Evolutionary conservation across 2,797 vertebrate species (phyloP), one percentile per base, ranked within the genome.

Genomic region (Notolepis coatsorum): DNA sequence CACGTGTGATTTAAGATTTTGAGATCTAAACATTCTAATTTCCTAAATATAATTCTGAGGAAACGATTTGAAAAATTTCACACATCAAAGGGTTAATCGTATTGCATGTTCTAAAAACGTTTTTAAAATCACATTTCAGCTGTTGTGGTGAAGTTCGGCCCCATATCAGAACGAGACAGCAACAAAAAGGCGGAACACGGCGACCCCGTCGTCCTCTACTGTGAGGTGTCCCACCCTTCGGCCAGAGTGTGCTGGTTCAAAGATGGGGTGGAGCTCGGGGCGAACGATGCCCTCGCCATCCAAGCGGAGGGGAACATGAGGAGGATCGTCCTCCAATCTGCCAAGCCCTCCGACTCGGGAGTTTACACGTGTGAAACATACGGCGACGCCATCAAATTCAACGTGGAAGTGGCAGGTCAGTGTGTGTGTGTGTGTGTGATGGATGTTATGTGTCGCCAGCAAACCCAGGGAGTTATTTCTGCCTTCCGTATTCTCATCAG

Each of bases 261-360:
- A 85, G 90, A 93, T 1, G 92, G 91, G 3, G 30, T 71, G 12
- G 80, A 90, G 61, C 82, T 94, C 4, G 59, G 77, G 33, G 23
- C 39, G n/a, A 61, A 33, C 0, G 86, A 92, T 0, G 80, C 71
- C 7, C 54, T 93, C 7, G 87, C 80, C 66, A 84, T 92, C 68
- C 91, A 94, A 56, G 87, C 92, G 4, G 89, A 92, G 3, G 91
- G 91, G 7, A 89, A 84, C 18, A 91, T 93, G 89, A 86, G 92
- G 59, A 91, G 91, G 76, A 84, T 93, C 0, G 84, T 93, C 55
- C 88, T 94, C 68, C 90, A 88, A 0, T 82, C 87, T 2, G 84
- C 92, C n/a, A 84, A 90, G 9, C 75, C 49, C 2, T 72, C 72
- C 30, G 82, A 93, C 67, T 80, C 91, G 48, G 92, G 92, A 23